Evolutionary conservation across 2,888 invertebrate genomes (phyloP), one percentile per base, ranked within the genome.

Genomic region (Patella depressa): DNA sequence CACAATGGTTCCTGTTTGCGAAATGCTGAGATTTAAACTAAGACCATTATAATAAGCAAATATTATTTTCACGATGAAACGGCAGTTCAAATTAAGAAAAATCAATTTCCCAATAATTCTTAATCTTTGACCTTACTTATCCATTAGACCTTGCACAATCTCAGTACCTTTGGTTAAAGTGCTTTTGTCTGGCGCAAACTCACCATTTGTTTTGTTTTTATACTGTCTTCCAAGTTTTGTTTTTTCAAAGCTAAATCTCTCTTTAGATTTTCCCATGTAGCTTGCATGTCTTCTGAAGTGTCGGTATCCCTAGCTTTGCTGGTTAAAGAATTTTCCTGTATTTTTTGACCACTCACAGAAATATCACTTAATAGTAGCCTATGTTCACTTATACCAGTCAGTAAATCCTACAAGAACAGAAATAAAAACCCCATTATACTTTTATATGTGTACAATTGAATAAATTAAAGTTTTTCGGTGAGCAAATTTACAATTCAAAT

Each of bases 301-400:
- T 83, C 65, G 5, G 82, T 76, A 19, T 80, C 72, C 57, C 75
- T 29, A 71, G 55, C 57, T 53, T 72, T 71, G 14, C 74, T 72
- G 74, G 19, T 24, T 24, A 11, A 72, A 69, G 12, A 24, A 11
- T 55, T 75, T 53, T 71, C 53, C 53, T 53, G 24, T 53, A 53
- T 75, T 65, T 29, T 80, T 82, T 76, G 72, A 82, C 83, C 77
- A 83, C 78, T 78, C 12, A 55, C 53, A 12, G 82, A 82, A 65
- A 85, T 76, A 77, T 86, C 86, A 17, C 82, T 80, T 5, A 89
- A 81, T 53, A 89, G 80, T 75, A 86, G 86, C 24, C 81, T 77
- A 80, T 89, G 88, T 45, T 87, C 83, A 45, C 77, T 82, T 34
- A 87, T 78, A 72, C 88, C 89, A 53, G 85, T 84, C 57, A 85